Percentiles rank a stretch among this genome's conserved stretches.
Conservation (phyloP, 2,797 vertebrate species). For the Vultur gryphus region DNA sequence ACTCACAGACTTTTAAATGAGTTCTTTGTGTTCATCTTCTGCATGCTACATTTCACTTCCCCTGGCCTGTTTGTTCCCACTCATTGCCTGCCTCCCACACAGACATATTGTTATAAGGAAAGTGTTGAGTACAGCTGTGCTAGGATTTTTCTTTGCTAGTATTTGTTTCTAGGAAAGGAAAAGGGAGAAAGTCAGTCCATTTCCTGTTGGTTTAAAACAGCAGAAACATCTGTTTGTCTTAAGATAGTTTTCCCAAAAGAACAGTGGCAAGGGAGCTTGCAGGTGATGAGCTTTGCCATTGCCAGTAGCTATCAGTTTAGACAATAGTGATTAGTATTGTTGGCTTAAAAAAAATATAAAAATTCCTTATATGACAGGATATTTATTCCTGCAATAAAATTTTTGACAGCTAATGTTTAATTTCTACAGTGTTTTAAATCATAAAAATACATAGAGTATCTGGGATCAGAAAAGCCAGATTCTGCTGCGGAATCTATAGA, state of each 20-base stretch:
- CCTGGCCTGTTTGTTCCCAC: constrained; percentile 43
- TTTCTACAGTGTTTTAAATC: neutral
- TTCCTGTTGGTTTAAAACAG: constrained; percentile 69
- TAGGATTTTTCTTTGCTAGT: constrained; percentile 54
- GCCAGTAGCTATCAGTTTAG: constrained; percentile 68
- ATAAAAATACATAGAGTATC: neutral
- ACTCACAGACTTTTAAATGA: neutral
- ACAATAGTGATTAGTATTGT: constrained; percentile 27
- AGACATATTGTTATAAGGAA: constrained; percentile 40
- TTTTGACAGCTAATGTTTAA: constrained; percentile 4
- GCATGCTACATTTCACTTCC: constrained; percentile 36
- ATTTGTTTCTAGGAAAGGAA: constrained; percentile 68
- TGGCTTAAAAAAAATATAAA: neutral
- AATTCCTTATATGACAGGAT: neutral
- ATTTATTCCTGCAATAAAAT: constrained; percentile 14
- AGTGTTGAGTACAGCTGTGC: constrained; percentile 63
- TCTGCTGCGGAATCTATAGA: neutral
- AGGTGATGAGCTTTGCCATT: constrained; percentile 68
- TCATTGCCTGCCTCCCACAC: constrained; percentile 47
- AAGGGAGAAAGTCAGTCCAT: constrained; percentile 65
- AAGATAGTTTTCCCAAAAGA: constrained; percentile 61
- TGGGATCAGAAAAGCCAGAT: neutral
- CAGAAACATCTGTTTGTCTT: constrained; percentile 69
- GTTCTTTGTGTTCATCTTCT: constrained; percentile 16
- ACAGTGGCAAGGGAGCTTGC: constrained; percentile 64